phyloP scores from a whole-genome alignment of 2,113 vertebrate species.

The Brienomyrus longianalis region DNA sequence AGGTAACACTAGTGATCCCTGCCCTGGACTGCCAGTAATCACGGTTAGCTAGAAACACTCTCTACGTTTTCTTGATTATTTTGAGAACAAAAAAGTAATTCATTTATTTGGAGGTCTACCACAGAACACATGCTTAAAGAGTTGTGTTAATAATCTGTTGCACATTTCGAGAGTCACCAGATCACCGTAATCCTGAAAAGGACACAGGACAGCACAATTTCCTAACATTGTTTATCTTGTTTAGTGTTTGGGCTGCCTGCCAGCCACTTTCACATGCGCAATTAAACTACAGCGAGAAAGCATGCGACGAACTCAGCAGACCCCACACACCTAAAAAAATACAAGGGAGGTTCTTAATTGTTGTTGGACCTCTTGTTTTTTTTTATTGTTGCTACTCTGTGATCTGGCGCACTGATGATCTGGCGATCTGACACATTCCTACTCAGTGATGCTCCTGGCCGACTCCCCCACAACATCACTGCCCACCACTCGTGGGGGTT shows the following conservation, averaged over 20 bases:
- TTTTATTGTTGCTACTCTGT: background rate
- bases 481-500: background rate
- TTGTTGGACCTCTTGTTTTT: constrained; percentile 6
- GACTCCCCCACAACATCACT: background rate
- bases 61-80: background rate
- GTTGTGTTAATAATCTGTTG: background rate
- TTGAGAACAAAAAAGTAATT: background rate
- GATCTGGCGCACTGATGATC: background rate
- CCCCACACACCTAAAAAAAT: constrained; percentile 15
- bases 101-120: background rate
- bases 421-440: background rate
- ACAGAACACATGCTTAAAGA: background rate
- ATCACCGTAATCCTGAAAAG: background rate
- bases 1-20: background rate
- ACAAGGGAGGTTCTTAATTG: constrained; percentile 16
- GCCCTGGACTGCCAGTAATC: background rate
- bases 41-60: background rate
- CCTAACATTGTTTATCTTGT: background rate
- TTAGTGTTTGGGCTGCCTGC: constrained; percentile 8
- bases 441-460: background rate
- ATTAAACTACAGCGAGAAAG: constrained; percentile 18
- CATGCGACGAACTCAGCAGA: constrained; percentile 3
- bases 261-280: constrained; percentile 7
- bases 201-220: background rate
- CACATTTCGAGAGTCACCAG: background rate